Evolutionary conservation across 2,797 vertebrate species (phyloP), one percentile per base, ranked within the genome.

Genomic region (Tapera naevia): DNA sequence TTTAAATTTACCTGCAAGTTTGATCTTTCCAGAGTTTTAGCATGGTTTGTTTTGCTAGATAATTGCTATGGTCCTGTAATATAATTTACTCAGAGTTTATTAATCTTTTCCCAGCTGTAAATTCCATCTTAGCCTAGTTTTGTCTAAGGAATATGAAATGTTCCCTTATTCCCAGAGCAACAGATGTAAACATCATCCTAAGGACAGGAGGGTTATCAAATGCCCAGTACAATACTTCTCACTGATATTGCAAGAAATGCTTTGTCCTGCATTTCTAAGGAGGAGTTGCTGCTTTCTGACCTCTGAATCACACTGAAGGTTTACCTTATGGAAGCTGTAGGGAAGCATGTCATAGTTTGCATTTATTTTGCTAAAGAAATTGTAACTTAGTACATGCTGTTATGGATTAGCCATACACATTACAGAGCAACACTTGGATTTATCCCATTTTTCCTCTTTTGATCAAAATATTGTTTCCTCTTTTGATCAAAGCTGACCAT

Each of bases 61-160:
- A 58, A 70, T 70, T 74, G 41, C 53, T 74, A 56, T 3, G 4
- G 43, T 69, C 41, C 37, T 28, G 7, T 74, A 60, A 67, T 64
- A 41, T 71, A 12, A 86, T 90, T 78, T 83, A 60, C n/a, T 73
- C 1, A 0, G 24, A 66, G 53, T 60, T 88, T 62, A 76, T 83
- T 89, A 83, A 88, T 89, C 80, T 91, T 56, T 21, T 91, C 41
- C 53, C 65, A 86, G 69, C 57, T 80, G n/a, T 94, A 95, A 95
- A 94, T 88, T 88, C 92, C 82, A 74, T 95, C 5, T 96, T 89
- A 95, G 48, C 92, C 90, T 88, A 86, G 57, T 93, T 93, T 93
- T 86, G 65, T 43, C 39, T 57, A 80, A 93, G 90, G 72, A 93
- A 64, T 53, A 83, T 50, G 61, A 90, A 93, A 80, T 37, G 5